A percentile compares a stretch with the other conserved stretches of the same genome.
Evolutionary conservation across 2,797 vertebrate genomes (phyloP).

Genomic region (Myotis daubentonii): DNA sequence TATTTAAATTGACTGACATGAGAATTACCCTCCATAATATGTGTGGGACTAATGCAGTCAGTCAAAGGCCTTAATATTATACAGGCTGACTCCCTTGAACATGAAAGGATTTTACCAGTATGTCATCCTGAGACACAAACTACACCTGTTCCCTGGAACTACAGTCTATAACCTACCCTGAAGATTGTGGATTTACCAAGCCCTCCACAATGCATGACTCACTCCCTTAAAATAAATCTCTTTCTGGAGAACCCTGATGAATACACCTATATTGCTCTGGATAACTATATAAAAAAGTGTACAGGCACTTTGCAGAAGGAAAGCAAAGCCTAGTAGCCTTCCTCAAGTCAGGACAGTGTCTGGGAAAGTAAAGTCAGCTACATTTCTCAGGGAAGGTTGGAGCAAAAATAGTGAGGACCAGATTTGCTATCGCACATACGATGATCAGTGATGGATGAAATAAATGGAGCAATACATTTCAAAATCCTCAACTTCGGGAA

Average conservation of each 20-base stretch:
- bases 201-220: not conserved
- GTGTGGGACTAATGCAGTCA: not conserved
- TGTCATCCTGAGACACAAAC: not conserved
- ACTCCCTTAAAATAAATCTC: not conserved
- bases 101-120: not conserved
- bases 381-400: not conserved
- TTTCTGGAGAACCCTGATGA: not conserved
- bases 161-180: not conserved
- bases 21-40: not conserved
- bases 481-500: not conserved
- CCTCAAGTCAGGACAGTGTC: not conserved
- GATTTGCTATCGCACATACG: not conserved
- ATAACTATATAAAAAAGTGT: not conserved
- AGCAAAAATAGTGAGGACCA: not conserved
- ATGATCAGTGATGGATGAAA: not conserved
- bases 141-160: not conserved
- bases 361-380: not conserved
- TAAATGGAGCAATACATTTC: not conserved
- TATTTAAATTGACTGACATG: not conserved
- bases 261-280: not conserved
- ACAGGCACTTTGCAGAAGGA: not conserved
- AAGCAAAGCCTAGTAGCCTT: not conserved
- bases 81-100: not conserved
- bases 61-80: not conserved
- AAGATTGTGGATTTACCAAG: not conserved